A percentile compares a stretch with the other conserved stretches of the same genome.
Evolutionary conservation across 2,888 invertebrate genomes (phyloP).

Genomic region (Apotomis capreana): DNA sequence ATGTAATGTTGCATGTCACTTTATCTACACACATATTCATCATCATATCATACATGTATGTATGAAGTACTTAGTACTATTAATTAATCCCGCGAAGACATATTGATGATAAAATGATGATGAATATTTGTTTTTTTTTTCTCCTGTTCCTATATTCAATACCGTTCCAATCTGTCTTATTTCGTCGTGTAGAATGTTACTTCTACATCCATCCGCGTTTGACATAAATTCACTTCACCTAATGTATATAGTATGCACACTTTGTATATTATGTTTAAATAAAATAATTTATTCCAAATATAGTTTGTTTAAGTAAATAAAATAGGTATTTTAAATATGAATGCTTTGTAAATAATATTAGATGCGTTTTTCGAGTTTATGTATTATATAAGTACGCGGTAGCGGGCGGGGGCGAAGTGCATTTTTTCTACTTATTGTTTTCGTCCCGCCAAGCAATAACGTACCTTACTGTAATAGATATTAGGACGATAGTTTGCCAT

Average conservation of each 20-base stretch:
- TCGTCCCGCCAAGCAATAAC: conserved; percentile 20
- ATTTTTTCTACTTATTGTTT: conserved; percentile 13
- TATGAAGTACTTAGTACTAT: too few species aligned
- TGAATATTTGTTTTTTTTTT: too few species aligned
- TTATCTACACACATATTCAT: too few species aligned
- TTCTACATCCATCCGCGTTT: neutral
- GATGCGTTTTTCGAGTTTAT: conserved; percentile 31
- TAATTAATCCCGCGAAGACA: too few species aligned
- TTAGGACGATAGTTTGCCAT: conserved; percentile 58
- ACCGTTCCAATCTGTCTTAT: too few species aligned
- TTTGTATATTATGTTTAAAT: conserved; percentile 39
- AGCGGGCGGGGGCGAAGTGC: neutral
- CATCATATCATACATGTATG: too few species aligned
- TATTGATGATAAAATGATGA: too few species aligned
- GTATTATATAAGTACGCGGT: conserved; percentile 29
- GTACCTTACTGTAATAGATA: conserved; percentile 20
- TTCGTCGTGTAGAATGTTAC: too few species aligned
- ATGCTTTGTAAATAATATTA: conserved; percentile 38
- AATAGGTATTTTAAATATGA: conserved; percentile 28
- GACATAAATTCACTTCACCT: conserved; percentile 17
- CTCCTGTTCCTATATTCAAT: too few species aligned
- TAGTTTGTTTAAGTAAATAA: conserved; percentile 27
- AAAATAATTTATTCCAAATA: conserved; percentile 44
- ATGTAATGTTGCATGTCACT: too few species aligned
- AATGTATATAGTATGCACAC: conserved; percentile 25